These are phyloP conservation scores for Teleiodes luculella DNA, from an alignment of 2,888 invertebrate genomes.

Conservation along the genomic window DNA sequence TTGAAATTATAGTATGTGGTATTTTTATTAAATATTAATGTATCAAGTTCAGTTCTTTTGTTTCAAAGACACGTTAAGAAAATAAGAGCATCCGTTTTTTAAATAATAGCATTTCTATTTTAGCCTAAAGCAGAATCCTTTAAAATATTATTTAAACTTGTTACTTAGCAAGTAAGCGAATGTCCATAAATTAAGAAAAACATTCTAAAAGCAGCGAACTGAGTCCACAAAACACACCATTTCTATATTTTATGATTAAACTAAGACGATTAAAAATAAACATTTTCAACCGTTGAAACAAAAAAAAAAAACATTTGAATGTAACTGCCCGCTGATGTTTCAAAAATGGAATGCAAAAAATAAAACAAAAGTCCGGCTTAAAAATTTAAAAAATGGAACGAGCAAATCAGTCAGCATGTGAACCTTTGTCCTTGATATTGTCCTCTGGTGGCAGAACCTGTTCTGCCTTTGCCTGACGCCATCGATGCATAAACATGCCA, in stretches of 20 bases:
- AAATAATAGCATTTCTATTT: too few relatives aligned
- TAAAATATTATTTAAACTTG: too few relatives aligned
- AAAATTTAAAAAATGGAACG: slow-evolving; percentile 1
- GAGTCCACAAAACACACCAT: neutral
- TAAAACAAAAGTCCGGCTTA: slow-evolving; percentile 19
- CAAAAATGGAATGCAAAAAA: neutral
- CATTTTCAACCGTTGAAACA: too few relatives aligned
- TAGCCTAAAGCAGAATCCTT: too few relatives aligned
- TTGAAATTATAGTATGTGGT: too few relatives aligned
- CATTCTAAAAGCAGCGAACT: neutral
- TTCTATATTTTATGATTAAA: neutral
- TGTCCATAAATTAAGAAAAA: neutral
- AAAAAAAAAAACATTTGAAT: too few relatives aligned
- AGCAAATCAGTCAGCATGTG: slow-evolving; percentile 26
- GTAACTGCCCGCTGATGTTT: neutral
- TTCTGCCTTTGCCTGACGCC: slow-evolving; percentile 19
- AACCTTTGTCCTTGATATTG: slow-evolving; percentile 45
- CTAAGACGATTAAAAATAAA: too few relatives aligned
- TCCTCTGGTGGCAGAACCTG: slow-evolving; percentile 32
- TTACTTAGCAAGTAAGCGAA: neutral
- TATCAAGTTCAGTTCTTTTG: too few relatives aligned
- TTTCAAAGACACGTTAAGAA: too few relatives aligned
- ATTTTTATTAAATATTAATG: too few relatives aligned
- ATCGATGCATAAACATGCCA: slow-evolving; percentile 13
- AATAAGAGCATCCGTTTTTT: too few relatives aligned